Evolutionary conservation across 2,888 invertebrate genomes (phyloP).

Genomic region (Pammene fasciana): DNA sequence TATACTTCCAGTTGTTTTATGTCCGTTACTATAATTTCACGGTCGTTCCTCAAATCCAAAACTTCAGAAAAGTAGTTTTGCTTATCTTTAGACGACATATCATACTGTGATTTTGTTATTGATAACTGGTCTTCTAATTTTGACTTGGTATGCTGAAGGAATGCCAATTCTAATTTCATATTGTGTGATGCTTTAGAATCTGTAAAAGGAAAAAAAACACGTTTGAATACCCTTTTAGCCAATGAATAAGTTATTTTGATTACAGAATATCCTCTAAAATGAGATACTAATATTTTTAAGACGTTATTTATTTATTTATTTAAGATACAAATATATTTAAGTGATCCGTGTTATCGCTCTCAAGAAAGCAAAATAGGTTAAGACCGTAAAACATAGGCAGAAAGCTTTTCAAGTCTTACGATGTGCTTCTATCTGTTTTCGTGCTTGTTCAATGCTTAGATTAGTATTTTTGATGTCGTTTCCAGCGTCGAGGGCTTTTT

Average conservation of each 20-base stretch:
- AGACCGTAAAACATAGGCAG: no score
- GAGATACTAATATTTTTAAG: no score
- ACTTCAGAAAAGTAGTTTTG: constrained; percentile 59
- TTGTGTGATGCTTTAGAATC: constrained; percentile 77
- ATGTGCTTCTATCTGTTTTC: constrained; percentile 70
- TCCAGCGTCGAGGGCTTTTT: constrained; percentile 59
- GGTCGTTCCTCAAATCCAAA: constrained; percentile 61
- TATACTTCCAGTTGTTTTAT: constrained; percentile 68
- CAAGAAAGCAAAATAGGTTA: no score
- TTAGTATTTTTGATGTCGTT: constrained; percentile 63
- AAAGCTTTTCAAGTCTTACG: constrained; percentile 56
- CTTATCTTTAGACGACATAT: constrained; percentile 58
- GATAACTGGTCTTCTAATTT: constrained; percentile 62
- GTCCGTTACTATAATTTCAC: constrained; percentile 61
- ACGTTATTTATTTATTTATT: no score
- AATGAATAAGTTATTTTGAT: no score
- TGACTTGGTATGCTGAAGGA: constrained; percentile 61
- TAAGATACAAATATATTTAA: no score
- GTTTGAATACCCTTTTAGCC: not conserved
- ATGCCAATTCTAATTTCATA: constrained; percentile 70
- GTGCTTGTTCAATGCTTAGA: constrained; percentile 60
- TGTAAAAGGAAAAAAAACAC: constrained; percentile 48
- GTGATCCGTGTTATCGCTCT: no score
- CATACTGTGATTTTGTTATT: constrained; percentile 54
- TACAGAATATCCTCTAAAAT: no score